Percentiles rank a stretch among this genome's conserved stretches.
These are phyloP conservation scores for Calliopsis andreniformis DNA, from an alignment of 1,140 invertebrate species.

Conservation along the genomic window DNA sequence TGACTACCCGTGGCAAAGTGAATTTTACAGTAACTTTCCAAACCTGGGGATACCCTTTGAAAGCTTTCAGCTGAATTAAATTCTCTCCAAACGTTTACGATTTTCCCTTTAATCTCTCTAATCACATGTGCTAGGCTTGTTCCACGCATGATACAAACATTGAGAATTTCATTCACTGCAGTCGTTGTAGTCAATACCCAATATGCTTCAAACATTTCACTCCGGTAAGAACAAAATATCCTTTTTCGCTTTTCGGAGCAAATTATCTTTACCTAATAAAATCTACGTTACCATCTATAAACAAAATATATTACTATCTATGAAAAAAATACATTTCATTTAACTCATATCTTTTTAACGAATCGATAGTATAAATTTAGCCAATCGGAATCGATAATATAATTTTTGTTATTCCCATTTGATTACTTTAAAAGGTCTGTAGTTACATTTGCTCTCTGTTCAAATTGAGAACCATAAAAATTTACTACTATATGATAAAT, in stretches of 20 bases:
- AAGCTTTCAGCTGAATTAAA: constrained; percentile 67
- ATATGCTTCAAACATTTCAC: constrained; percentile 44
- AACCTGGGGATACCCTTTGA: constrained; percentile 48
- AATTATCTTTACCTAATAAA: constrained; percentile 26
- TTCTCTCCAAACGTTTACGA: constrained; percentile 64
- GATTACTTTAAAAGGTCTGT: no score
- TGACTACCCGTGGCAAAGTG: constrained; percentile 19
- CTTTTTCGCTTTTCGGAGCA: constrained; percentile 10
- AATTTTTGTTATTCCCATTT: not conserved
- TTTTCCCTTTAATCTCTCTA: constrained; percentile 68
- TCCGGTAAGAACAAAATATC: not conserved
- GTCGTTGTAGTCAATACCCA: constrained; percentile 4
- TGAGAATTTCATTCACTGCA: constrained; percentile 45
- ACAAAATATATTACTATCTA: not conserved
- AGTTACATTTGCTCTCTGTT: no score
- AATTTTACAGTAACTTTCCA: constrained; percentile 51
- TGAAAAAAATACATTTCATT: not conserved
- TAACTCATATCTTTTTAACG: not conserved
- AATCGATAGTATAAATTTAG: not conserved
- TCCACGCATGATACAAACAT: constrained; percentile 52
- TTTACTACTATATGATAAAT: no score
- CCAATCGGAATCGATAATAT: not conserved
- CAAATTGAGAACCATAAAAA: no score
- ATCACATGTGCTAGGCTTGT: constrained; percentile 54
- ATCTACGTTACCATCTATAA: not conserved